Evolutionary conservation across 2,113 vertebrate species (phyloP).

Genomic region (Neotoma lepida): DNA sequence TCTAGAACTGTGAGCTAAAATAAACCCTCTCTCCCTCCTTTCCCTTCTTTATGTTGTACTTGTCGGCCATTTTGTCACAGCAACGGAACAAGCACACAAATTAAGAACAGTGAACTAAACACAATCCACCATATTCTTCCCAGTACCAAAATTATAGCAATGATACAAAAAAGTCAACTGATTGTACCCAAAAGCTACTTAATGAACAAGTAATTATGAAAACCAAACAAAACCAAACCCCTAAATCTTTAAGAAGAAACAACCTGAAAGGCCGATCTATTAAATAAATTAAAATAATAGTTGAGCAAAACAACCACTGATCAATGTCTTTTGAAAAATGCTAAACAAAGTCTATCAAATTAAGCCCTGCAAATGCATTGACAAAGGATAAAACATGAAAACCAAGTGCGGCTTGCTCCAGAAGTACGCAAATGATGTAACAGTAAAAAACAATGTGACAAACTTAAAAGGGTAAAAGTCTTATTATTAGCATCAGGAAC

Average conservation of each 20-base stretch:
- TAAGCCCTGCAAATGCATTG: background rate
- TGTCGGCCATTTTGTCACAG: background rate
- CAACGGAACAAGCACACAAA: background rate
- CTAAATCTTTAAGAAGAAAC: background rate
- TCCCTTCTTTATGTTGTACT: background rate
- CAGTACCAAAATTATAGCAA: background rate
- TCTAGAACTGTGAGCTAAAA: background rate
- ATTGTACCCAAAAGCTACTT: background rate
- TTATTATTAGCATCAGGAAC: background rate
- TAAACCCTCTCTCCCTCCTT: background rate
- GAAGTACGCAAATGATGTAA: background rate
- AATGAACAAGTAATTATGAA: background rate
- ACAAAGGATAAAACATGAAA: conserved; percentile 9
- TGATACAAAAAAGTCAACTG: background rate
- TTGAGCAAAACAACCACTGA: background rate
- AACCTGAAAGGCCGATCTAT: background rate
- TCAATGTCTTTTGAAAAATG: background rate
- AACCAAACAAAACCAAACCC: background rate
- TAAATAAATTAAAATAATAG: background rate
- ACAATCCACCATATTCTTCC: background rate
- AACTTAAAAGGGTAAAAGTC: background rate
- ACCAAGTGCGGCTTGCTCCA: background rate
- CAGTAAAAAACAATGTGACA: background rate
- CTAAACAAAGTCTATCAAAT: background rate
- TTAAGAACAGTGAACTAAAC: background rate